Evolutionary conservation across 2,113 vertebrate genomes (phyloP).

Genomic region (Chloropsis hardwickii): DNA sequence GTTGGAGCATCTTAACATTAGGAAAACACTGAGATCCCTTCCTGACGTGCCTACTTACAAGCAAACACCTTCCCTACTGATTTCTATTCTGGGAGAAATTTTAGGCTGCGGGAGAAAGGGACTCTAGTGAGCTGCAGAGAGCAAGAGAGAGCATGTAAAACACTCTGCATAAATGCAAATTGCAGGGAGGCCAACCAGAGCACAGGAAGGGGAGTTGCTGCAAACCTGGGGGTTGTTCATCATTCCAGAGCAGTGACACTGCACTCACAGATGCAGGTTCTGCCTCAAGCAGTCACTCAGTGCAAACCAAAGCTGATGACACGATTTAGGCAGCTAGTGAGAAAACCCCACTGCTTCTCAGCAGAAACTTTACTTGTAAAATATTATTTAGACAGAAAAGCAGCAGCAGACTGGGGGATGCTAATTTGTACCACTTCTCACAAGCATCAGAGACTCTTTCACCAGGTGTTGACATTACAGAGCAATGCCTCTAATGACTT

Average conservation of each 20-base stretch:
- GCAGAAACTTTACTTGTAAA: background rate
- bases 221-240: background rate
- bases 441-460: background rate
- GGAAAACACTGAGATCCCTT: background rate
- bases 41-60: background rate
- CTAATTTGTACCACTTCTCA: background rate
- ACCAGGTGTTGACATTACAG: background rate
- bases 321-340: background rate
- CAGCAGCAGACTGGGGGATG: background rate
- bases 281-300: background rate
- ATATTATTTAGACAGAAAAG: constrained; percentile 2
- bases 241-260: background rate
- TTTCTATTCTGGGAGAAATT: background rate
- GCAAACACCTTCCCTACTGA: background rate
- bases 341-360: background rate
- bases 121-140: background rate
- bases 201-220: background rate
- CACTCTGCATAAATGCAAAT: background rate
- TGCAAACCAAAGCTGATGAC: background rate
- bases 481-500: background rate
- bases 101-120: background rate
- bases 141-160: background rate
- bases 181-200: background rate
- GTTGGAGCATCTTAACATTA: background rate
- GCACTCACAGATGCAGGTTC: background rate